These are phyloP conservation scores for Philaethria dido DNA, from an alignment of 2,888 invertebrate genomes.

Conservation along the genomic window DNA sequence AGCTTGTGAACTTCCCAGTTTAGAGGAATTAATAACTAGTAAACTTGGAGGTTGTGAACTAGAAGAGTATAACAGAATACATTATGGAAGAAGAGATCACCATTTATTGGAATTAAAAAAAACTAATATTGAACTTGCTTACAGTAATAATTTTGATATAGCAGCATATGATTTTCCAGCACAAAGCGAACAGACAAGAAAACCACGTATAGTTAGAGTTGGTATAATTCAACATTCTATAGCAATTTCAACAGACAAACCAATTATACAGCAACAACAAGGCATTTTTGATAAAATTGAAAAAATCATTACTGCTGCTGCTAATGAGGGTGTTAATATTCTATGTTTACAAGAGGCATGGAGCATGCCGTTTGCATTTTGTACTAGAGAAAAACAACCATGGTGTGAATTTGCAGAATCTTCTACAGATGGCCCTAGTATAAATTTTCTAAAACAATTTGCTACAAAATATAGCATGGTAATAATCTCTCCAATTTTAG, in stretches of 20 bases:
- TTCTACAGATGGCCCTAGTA: constrained; percentile 93
- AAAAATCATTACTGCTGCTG: constrained; percentile 91
- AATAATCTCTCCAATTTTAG: constrained; percentile 96
- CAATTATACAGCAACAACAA: constrained; percentile 89
- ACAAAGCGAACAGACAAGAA: constrained; percentile 87
- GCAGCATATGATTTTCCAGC: constrained; percentile 89
- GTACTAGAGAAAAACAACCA: constrained; percentile 97
- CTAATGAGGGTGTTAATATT: constrained; percentile 91
- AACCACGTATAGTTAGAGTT: constrained; percentile 89
- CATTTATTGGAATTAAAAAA: constrained; percentile 78
- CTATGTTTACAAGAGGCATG: constrained; percentile 98
- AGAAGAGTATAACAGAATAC: constrained; percentile 87
- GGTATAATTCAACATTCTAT: constrained; percentile 95
- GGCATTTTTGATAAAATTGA: constrained; percentile 90
- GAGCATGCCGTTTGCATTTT: constrained; percentile 99
- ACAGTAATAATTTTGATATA: constrained; percentile 87
- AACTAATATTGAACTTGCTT: constrained; percentile 73
- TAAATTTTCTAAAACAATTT: constrained; percentile 89
- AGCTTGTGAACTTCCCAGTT: constrained; percentile 56
- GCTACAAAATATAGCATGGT: constrained; percentile 95
- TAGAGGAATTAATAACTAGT: constrained; percentile 62
- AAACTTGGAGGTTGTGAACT: constrained; percentile 76
- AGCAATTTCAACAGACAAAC: constrained; percentile 88
- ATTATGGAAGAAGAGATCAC: constrained; percentile 89
- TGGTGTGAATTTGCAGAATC: constrained; percentile 99